phyloP scores from a whole-genome alignment of 2,113 vertebrate species.

The Ancistrus triradiatus region DNA sequence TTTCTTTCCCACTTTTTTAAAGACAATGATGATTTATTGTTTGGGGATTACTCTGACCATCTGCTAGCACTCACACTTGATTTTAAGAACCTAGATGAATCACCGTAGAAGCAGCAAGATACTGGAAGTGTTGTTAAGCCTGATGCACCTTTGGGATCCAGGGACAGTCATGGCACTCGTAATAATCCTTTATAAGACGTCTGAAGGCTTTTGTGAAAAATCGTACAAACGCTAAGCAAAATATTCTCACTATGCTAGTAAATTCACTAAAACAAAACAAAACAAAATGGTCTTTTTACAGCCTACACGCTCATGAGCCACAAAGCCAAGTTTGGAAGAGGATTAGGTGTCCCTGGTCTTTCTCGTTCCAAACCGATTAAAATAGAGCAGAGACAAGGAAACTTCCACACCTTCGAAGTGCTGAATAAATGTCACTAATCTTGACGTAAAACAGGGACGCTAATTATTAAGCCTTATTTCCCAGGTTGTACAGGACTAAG shows the following conservation, averaged over 20 bases:
- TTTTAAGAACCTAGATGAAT: neutral
- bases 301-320: neutral
- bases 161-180: neutral
- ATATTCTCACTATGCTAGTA: conserved; percentile 1
- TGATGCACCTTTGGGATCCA: conserved; percentile 21
- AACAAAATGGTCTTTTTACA: neutral
- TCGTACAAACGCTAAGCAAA: neutral
- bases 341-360: conserved; percentile 13
- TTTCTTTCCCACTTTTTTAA: neutral
- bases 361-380: conserved; percentile 36
- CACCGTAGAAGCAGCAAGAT: no score
- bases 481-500: neutral
- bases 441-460: no score
- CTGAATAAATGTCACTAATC: conserved; percentile 51
- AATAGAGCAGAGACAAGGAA: conserved; percentile 40
- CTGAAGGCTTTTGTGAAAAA: conserved; percentile 9
- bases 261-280: neutral
- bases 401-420: conserved; percentile 40
- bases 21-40: conserved; percentile 4
- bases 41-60: conserved; percentile 29
- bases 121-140: no score
- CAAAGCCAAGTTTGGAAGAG: conserved; percentile 5
- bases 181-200: neutral
- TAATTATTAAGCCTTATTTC: neutral
- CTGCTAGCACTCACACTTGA: neutral